phyloP scores from a whole-genome alignment of 2,113 vertebrate genomes.

The Stercorarius parasiticus region DNA sequence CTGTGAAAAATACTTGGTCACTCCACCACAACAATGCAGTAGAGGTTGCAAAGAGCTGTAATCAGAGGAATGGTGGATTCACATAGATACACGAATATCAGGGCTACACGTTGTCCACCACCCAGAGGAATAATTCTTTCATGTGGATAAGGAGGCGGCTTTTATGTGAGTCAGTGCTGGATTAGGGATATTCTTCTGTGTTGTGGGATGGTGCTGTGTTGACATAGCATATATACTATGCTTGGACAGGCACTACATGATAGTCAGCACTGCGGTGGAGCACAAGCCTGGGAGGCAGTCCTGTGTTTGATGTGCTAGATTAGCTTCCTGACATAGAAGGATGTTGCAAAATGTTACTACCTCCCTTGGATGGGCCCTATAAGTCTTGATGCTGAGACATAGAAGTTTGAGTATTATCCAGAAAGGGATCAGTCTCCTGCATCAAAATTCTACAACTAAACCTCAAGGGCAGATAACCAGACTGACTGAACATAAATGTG shows the following conservation, averaged over 20 bases:
- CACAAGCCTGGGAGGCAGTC: not conserved
- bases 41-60: not conserved
- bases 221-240: not conserved
- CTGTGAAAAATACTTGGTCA: no score
- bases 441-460: not conserved
- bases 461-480: not conserved
- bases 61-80: not conserved
- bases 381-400: not conserved
- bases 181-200: not conserved
- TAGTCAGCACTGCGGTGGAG: not conserved
- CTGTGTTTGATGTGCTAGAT: not conserved
- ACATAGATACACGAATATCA: rapidly evolving
- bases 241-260: not conserved
- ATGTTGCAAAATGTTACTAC: not conserved
- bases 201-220: not conserved
- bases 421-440: not conserved
- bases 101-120: not conserved
- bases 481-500: not conserved
- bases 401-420: not conserved
- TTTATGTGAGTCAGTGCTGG: not conserved
- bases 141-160: not conserved
- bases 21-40: rapidly evolving
- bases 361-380: not conserved
- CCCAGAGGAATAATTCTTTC: not conserved
- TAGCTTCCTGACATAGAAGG: not conserved